A percentile compares a stretch with the other conserved stretches of the same genome.
Evolutionary conservation across 1,140 invertebrate genomes (phyloP).

Genomic region (Drosophila sp.): DNA sequence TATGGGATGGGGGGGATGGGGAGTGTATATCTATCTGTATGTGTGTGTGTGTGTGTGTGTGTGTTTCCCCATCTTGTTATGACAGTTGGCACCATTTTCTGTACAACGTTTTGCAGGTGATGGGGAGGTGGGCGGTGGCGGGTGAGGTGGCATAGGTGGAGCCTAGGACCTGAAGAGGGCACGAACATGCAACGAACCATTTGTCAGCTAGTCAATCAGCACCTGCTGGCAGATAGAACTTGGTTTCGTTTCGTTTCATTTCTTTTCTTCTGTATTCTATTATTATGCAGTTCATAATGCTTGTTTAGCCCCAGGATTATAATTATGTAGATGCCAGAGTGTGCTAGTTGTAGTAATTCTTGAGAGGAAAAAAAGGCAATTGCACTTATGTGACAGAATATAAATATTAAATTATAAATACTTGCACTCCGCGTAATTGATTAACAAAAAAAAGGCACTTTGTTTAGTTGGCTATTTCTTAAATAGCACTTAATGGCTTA

Average conservation of each 20-base stretch:
- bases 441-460: no score
- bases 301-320: neutral
- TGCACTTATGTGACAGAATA: neutral
- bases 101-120: constrained; percentile 55
- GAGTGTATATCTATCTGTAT: constrained; percentile 10
- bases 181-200: constrained; percentile 42
- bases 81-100: constrained; percentile 66
- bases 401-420: no score
- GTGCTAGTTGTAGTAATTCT: no score
- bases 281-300: constrained; percentile 3
- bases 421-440: no score
- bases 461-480: no score
- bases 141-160: neutral
- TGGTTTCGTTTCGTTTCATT: constrained; percentile 25
- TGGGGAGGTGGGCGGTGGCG: no score
- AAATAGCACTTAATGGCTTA: no score
- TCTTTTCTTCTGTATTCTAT: constrained; percentile 3
- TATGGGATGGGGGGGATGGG: neutral
- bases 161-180: constrained; percentile 23
- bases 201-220: constrained; percentile 66
- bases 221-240: constrained; percentile 20
- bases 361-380: no score
- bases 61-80: constrained; percentile 59
- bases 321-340: neutral
- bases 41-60: constrained; percentile 21